phyloP scores from a whole-genome alignment of 2,113 vertebrate species.

The Oncorhynchus tshawytscha region DNA sequence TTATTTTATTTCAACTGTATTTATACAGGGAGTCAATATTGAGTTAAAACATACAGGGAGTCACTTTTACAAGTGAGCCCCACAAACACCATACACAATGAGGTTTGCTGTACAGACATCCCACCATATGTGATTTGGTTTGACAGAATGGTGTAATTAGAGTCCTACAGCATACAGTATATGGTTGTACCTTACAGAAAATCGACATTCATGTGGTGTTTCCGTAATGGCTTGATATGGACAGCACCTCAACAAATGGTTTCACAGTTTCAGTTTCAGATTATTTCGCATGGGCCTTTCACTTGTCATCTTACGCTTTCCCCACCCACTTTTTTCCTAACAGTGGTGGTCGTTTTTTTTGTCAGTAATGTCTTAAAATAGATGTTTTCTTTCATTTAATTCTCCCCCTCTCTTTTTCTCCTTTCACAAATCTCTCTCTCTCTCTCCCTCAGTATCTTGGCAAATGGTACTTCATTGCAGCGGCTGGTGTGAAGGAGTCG shows the following conservation, averaged over 20 bases:
- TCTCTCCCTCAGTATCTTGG: conserved; percentile 43
- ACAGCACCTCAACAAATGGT: background rate
- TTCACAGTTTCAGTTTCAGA: background rate
- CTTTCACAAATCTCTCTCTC: background rate
- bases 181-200: background rate
- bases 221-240: too few species aligned
- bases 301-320: too few species aligned
- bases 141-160: background rate
- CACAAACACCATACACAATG: too few species aligned
- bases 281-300: background rate
- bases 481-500: conserved; percentile 37
- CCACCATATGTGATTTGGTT: background rate
- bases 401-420: background rate
- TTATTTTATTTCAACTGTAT: too few species aligned
- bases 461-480: conserved; percentile 54
- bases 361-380: background rate
- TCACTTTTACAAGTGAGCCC: too few species aligned
- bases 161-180: too few species aligned
- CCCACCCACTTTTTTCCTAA: background rate
- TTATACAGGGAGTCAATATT: too few species aligned
- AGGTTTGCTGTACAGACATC: background rate
- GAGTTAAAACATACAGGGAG: too few species aligned
- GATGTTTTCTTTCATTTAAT: background rate
- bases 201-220: background rate
- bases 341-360: too few species aligned